Evolutionary conservation across 2,888 invertebrate species (phyloP).

Genomic region (Protonemura montana): DNA sequence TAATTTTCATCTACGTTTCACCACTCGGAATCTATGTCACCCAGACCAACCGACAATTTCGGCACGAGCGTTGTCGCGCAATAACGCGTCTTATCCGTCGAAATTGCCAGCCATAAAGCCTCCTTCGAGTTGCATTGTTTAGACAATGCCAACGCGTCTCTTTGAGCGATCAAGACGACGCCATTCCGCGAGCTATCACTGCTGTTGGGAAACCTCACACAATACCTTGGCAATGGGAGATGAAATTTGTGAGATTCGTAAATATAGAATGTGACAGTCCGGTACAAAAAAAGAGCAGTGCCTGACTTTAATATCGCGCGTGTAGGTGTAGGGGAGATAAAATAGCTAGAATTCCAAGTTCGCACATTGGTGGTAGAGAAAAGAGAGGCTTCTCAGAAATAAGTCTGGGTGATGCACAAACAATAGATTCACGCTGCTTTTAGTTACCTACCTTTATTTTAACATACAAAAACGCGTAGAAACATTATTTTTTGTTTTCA

Average conservation of each 20-base stretch:
- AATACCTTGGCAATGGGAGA: background rate
- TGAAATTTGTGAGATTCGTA: background rate
- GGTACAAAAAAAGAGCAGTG: too few species aligned
- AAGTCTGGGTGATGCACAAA: too few species aligned
- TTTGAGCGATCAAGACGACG: background rate
- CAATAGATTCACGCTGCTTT: too few species aligned
- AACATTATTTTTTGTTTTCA: too few species aligned
- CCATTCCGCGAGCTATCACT: background rate
- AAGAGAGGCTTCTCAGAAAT: too few species aligned
- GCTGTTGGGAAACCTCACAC: background rate
- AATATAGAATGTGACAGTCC: background rate
- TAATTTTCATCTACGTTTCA: background rate
- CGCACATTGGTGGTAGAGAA: too few species aligned
- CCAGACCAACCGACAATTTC: background rate
- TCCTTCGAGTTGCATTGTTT: background rate
- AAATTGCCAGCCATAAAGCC: conserved; percentile 7
- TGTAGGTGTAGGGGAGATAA: too few species aligned
- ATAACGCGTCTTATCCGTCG: background rate
- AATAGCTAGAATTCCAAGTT: too few species aligned
- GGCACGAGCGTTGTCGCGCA: background rate
- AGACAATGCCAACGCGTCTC: background rate
- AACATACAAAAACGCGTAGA: too few species aligned
- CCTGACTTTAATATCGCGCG: too few species aligned
- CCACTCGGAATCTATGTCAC: background rate
- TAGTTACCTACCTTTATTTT: too few species aligned